These are phyloP conservation scores for Upupa epops DNA, from an alignment of 2,113 vertebrate species.

Conservation along the genomic window DNA sequence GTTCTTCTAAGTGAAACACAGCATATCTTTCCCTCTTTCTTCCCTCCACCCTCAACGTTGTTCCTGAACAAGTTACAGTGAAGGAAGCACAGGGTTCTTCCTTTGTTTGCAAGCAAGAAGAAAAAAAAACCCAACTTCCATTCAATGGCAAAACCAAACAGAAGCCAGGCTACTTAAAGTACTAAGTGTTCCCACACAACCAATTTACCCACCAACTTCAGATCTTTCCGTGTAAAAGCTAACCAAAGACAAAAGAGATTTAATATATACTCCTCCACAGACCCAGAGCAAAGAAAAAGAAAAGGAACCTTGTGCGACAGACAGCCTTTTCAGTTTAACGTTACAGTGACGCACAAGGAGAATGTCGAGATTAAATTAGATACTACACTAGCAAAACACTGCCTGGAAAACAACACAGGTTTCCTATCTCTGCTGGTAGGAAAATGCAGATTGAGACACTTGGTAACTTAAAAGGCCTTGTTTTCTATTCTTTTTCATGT, in stretches of 20 bases:
- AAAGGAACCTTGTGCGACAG: neutral
- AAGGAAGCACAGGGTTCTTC: slow-evolving; percentile 68
- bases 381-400: neutral
- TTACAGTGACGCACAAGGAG: slow-evolving; percentile 4
- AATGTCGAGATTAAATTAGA: slow-evolving; percentile 56
- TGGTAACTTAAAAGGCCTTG: neutral
- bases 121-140: slow-evolving; percentile 65
- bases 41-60: slow-evolving; percentile 20
- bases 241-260: slow-evolving; percentile 48
- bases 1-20: neutral
- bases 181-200: slow-evolving; percentile 70
- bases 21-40: slow-evolving; percentile 29
- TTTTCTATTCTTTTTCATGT: neutral
- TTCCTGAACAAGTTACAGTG: slow-evolving; percentile 43
- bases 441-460: neutral
- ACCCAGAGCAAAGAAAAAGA: neutral
- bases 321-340: neutral
- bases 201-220: slow-evolving; percentile 76
- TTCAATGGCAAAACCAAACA: slow-evolving; percentile 60
- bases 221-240: slow-evolving; percentile 43
- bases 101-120: slow-evolving; percentile 76
- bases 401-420: slow-evolving; percentile 1
- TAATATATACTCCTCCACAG: slow-evolving; percentile 34
- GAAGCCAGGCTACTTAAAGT: slow-evolving; percentile 56
- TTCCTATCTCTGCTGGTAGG: neutral